Conservation (phyloP, 1,140 invertebrate species). For the Ceratina japonica region DNA sequence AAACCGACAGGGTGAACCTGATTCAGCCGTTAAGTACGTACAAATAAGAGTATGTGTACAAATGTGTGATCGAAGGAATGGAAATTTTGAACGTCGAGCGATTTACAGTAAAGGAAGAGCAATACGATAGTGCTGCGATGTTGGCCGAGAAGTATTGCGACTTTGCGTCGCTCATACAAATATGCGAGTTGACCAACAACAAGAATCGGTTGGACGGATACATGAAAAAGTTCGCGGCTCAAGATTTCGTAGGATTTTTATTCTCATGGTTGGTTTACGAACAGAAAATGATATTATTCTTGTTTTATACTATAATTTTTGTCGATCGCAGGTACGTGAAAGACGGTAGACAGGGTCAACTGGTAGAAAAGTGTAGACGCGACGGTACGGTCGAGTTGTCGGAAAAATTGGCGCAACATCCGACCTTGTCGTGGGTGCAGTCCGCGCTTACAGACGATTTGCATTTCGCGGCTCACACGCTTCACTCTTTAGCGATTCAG, state of each 20-base stretch:
- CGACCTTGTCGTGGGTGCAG: slow-evolving; percentile 89
- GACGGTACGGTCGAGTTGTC: slow-evolving; percentile 72
- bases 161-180: slow-evolving; percentile 89
- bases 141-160: slow-evolving; percentile 95
- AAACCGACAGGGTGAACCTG: slow-evolving; percentile 83
- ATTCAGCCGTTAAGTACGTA: slow-evolving; percentile 82
- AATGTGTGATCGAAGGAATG: background rate
- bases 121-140: slow-evolving; percentile 89
- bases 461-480: slow-evolving; percentile 82
- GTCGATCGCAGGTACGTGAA: slow-evolving; percentile 71
- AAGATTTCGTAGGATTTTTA: slow-evolving; percentile 76
- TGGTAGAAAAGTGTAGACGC: slow-evolving; percentile 81
- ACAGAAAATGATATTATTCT: background rate
- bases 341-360: slow-evolving; percentile 81
- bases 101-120: slow-evolving; percentile 85
- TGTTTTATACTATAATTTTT: background rate
- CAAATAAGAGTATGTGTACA: background rate
- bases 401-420: slow-evolving; percentile 84
- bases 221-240: slow-evolving; percentile 85
- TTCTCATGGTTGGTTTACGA: slow-evolving; percentile 71
- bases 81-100: slow-evolving; percentile 16
- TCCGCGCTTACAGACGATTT: slow-evolving; percentile 85
- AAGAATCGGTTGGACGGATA: slow-evolving; percentile 88
- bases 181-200: slow-evolving; percentile 89
- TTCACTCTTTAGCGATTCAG: slow-evolving; percentile 83